Conservation (phyloP, 2,113 vertebrate species). For the Lethenteron camtschaticum region DNA sequence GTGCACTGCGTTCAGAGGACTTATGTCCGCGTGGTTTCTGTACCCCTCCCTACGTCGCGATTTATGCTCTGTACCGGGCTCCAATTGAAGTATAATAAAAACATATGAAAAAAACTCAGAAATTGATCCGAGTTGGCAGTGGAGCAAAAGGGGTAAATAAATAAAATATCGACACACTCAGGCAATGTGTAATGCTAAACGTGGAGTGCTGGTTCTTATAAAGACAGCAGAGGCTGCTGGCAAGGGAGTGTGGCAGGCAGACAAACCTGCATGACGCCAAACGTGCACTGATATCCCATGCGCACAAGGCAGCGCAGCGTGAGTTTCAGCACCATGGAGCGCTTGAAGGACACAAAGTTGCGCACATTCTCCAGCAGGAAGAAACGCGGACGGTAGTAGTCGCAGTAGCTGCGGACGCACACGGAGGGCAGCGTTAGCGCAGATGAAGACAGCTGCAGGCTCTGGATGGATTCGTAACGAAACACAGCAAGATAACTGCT, state of each 20-base stretch:
- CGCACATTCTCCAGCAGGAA: slow-evolving; percentile 84
- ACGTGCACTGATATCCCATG: slow-evolving; percentile 95
- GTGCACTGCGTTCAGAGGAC: no score
- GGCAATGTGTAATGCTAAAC: background rate
- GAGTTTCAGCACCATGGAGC: slow-evolving; percentile 85
- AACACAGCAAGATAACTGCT: no score
- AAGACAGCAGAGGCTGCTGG: background rate
- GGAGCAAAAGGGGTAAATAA: background rate
- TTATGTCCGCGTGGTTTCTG: no score
- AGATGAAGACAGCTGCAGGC: no score
- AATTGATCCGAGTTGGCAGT: no score
- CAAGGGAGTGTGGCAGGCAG: background rate
- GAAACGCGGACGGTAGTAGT: slow-evolving; percentile 77
- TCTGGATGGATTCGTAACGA: no score
- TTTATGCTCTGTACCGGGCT: no score
- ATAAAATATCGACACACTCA: background rate
- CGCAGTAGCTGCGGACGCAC: slow-evolving; percentile 47
- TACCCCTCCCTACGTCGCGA: no score
- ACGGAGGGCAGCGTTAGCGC: no score
- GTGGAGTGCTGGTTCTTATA: background rate
- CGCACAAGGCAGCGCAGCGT: slow-evolving; percentile 72
- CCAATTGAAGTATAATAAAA: background rate
- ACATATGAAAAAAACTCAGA: background rate
- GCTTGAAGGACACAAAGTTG: slow-evolving; percentile 87
- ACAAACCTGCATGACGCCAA: slow-evolving; percentile 69